Percentiles rank a stretch among this genome's conserved stretches.
Evolutionary conservation across 2,888 invertebrate species (phyloP).

Genomic region (Ormyrus pomaceus): DNA sequence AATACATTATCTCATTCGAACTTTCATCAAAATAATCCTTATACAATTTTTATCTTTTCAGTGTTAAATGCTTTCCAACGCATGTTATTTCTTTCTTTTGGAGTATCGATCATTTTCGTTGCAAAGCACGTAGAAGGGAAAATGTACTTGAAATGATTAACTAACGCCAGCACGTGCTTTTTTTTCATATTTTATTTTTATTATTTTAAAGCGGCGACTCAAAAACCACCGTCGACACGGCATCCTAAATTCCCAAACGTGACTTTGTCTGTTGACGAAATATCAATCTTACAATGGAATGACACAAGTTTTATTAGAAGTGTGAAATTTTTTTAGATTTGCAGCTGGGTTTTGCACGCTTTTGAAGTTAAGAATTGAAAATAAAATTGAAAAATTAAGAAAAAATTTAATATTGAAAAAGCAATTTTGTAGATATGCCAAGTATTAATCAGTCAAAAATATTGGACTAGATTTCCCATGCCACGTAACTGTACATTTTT

Average conservation of each 20-base stretch:
- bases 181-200: slow-evolving; percentile 21
- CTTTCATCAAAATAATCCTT: slow-evolving; percentile 41
- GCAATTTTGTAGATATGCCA: slow-evolving; percentile 7
- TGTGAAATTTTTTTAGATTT: slow-evolving; percentile 24
- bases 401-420: slow-evolving; percentile 48
- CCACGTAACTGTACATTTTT: slow-evolving; percentile 61
- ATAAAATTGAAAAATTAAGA: slow-evolving; percentile 33
- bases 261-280: slow-evolving; percentile 54
- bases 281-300: slow-evolving; percentile 62
- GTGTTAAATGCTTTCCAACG: slow-evolving; percentile 26
- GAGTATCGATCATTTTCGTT: slow-evolving; percentile 32
- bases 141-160: slow-evolving; percentile 45
- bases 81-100: slow-evolving; percentile 20
- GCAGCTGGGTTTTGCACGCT: background rate
- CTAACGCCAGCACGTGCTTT: slow-evolving; percentile 30
- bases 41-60: slow-evolving; percentile 28
- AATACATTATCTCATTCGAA: slow-evolving; percentile 63
- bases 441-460: slow-evolving; percentile 62
- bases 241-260: slow-evolving; percentile 62
- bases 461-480: slow-evolving; percentile 67
- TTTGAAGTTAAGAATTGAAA: slow-evolving; percentile 1
- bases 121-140: slow-evolving; percentile 32
- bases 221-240: slow-evolving; percentile 43
- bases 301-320: slow-evolving; percentile 55
- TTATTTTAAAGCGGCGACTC: slow-evolving; percentile 40